Evolutionary conservation across 1,140 invertebrate species (phyloP), one percentile per base, ranked within the genome.

Genomic region (Agrilus planipennis): DNA sequence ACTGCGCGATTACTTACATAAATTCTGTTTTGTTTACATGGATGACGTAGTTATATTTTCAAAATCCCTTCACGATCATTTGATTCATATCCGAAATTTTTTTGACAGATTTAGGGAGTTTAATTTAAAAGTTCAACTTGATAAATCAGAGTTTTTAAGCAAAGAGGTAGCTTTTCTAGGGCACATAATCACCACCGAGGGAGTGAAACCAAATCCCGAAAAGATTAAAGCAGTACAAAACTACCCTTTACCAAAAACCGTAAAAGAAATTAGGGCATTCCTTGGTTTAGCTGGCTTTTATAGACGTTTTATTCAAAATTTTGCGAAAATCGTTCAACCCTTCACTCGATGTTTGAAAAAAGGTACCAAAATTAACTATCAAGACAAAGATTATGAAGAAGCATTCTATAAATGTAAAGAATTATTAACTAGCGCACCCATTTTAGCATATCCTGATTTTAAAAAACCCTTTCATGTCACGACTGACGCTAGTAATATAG

Each of bases 221-320:
- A 57, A 60, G 48, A 37, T 60, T 4, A n/a, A 30, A 23, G 45
- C 45, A 1, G 42, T 60, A 14, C 19, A 46, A 12, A 28, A 48
- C 2, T 57, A 50, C 43, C 48, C 45, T 2, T 18, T 15, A 10
- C 58, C 58, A 4, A 45, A 32, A 16, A 54, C 46, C 34, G 20
- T 39, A 9, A 58, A 51, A 34, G 36, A 60, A 41, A 37, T 62
- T 16, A 52, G 52, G 46, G 25, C 52, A 15, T 65, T 63, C 40
- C 29, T 68, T 10, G 62, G 60, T 12, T 35, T 60, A 11, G 34
- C 54, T 9, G 57, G 60, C 7, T 67, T 53, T 41, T 66, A 65
- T 47, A 32, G 57, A 3, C 43, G 51, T 37, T 68, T 61, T 41
- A 51, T 58, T 0, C 40, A 44, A 11, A 30, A 49, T 28, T 51